Conservation (phyloP, 2,797 vertebrate genomes). For the Diplodus puntazzo region DNA sequence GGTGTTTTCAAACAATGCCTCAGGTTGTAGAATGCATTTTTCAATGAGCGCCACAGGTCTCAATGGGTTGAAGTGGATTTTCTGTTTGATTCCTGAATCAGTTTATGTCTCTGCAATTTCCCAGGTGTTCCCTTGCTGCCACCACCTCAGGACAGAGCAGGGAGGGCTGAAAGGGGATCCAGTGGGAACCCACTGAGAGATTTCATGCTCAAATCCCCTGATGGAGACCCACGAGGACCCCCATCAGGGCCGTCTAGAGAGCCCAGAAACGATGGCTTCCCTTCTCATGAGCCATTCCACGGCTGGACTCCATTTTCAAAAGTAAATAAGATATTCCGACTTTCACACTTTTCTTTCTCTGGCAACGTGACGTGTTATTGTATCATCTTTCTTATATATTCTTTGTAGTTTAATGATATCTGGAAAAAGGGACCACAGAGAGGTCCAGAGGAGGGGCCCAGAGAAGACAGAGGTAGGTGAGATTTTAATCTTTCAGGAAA, state of each 20-base stretch:
- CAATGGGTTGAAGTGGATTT: background rate
- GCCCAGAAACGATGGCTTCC: conserved; percentile 70
- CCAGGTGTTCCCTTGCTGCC: conserved; percentile 81
- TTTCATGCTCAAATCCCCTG: conserved; percentile 91
- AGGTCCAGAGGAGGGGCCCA: conserved; percentile 60
- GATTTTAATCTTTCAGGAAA: background rate
- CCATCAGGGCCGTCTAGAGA: conserved; percentile 17
- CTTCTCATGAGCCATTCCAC: conserved; percentile 58
- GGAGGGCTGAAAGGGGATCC: conserved; percentile 28
- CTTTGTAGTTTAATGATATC: conserved; percentile 77
- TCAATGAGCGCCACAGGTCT: no score
- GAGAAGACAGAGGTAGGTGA: conserved; percentile 81
- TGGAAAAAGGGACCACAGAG: conserved; percentile 65
- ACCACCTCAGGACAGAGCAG: conserved; percentile 41
- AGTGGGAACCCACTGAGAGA: conserved; percentile 86
- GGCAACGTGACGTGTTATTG: background rate
- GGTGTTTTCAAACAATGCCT: no score
- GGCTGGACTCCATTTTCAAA: conserved; percentile 78
- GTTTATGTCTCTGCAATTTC: background rate
- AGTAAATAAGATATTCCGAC: conserved; percentile 55
- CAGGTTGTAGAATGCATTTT: no score
- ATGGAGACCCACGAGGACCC: conserved; percentile 59
- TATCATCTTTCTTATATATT: background rate
- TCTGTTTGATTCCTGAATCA: background rate
- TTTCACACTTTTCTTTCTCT: background rate